Evolutionary conservation across 2,888 invertebrate species (phyloP).

Genomic region (Mycalesis mineus): DNA sequence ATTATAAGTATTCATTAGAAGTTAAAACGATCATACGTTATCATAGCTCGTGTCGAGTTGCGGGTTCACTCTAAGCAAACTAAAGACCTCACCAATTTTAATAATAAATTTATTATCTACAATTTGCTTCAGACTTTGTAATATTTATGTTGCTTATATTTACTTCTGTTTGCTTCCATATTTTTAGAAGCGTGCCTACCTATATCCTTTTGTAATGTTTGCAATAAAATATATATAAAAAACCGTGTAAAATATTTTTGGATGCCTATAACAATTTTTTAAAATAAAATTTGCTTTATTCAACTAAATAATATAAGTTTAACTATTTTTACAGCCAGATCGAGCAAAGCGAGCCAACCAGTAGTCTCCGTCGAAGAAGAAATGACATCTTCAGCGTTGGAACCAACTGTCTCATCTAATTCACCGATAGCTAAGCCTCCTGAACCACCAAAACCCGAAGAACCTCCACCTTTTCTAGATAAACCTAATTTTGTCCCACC

Average conservation of each 20-base stretch:
- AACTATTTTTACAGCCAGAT: slow-evolving; percentile 36
- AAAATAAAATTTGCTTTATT: slow-evolving; percentile 2
- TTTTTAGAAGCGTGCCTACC: background rate
- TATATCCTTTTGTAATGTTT: background rate
- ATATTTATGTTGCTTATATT: background rate
- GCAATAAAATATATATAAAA: background rate
- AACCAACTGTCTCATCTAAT: slow-evolving; percentile 14
- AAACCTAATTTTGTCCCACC: slow-evolving; percentile 50
- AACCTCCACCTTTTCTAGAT: slow-evolving; percentile 44
- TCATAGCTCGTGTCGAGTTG: too few species aligned
- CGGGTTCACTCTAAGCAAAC: too few species aligned
- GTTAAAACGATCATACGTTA: too few species aligned
- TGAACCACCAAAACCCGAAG: slow-evolving; percentile 49
- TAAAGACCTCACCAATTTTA: too few species aligned
- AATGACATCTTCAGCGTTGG: slow-evolving; percentile 33
- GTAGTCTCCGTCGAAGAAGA: slow-evolving; percentile 39
- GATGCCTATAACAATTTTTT: background rate
- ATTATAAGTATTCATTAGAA: too few species aligned
- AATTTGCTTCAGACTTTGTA: background rate
- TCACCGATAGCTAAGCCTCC: slow-evolving; percentile 45
- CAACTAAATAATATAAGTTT: background rate
- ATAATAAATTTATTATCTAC: too few species aligned
- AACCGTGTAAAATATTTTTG: background rate
- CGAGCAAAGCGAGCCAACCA: slow-evolving; percentile 28
- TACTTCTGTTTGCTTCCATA: background rate